Conservation (phyloP, 1,140 invertebrate genomes). For the Tenebrio molitor region DNA sequence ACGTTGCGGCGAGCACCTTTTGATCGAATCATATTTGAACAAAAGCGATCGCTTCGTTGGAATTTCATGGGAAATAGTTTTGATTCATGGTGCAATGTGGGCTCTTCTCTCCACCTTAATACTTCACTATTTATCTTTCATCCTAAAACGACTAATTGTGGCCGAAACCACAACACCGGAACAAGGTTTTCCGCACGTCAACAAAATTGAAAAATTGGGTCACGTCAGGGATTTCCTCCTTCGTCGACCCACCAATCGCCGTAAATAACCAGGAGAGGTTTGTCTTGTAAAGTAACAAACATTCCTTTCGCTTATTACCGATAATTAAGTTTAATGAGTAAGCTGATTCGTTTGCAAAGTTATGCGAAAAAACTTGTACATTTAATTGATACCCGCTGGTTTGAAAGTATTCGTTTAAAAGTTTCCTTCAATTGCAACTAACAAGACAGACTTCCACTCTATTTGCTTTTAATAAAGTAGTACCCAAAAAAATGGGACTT, state of each 20-base stretch:
- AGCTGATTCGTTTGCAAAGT: neutral
- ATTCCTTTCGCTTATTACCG: too few relatives aligned
- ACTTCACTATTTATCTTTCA: neutral
- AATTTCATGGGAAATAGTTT: constrained; percentile 28
- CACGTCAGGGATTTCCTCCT: too few relatives aligned
- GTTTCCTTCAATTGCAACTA: neutral
- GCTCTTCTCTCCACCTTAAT: neutral
- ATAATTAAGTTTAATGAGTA: constrained; percentile 7
- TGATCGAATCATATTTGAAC: constrained; percentile 28
- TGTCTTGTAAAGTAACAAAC: too few relatives aligned
- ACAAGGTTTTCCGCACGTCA: too few relatives aligned
- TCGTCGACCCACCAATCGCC: too few relatives aligned
- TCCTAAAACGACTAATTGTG: neutral
- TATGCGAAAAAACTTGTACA: constrained; percentile 10
- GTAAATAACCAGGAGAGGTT: too few relatives aligned
- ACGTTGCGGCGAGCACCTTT: constrained; percentile 27
- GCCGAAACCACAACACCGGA: too few relatives aligned
- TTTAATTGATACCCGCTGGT: constrained; percentile 1
- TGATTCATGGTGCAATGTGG: constrained; percentile 3
- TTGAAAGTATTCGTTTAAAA: neutral
- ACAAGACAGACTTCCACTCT: neutral
- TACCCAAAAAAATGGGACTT: neutral
- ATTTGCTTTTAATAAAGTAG: constrained; percentile 15
- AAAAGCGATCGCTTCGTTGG: constrained; percentile 27
- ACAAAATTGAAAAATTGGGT: too few relatives aligned